Evolutionary conservation across 1,140 invertebrate genomes (phyloP), one percentile per base, ranked within the genome.

Genomic region (Solenopsis fugax): DNA sequence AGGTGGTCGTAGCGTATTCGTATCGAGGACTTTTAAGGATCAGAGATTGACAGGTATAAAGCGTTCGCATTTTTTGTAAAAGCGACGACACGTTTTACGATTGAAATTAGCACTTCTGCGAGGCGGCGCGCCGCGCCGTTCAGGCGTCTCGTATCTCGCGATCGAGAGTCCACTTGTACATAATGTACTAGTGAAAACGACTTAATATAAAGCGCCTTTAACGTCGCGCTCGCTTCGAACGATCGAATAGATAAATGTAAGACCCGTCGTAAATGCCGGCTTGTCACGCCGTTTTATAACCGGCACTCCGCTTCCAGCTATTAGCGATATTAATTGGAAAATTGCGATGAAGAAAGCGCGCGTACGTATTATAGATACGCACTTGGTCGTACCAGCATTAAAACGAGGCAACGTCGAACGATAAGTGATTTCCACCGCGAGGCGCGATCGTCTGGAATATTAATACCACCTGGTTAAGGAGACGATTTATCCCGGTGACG

Each of bases 381-480:
- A 48, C 41, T 69, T 50, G 29, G 64, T 10, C 64, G 78, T 9
- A 21, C 3, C 64, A 1, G 24, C 37, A 48, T n/a, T 72, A 56
- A 82, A 80, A 73, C 45, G 67, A 72, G 65, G 37, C 56, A 82
- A 34, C 41, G 56, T 84, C 41, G 54, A 50, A 84, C 45, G 54
- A 75, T 73, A 84, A 84, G 69, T 54, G 69, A 84, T 84, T 84
- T 75, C n/a, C 69, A 75, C 69, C 80, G 54, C 52, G 80, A 72
- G n/a, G n/a, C 10, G 34, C 69, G 69, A 50, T 80, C 67, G 67
- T 60, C 52, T 37, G 54, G 69, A 84, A 75, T 84, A 84, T 84
- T 84, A 75, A 84, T 75, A 84, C 45, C 41, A 37, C 56, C 80
- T 75, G 69, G 29, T 84, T 84, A 75, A 84, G 41, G 37, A 81